Evolutionary conservation across 2,113 vertebrate genomes (phyloP).

Genomic region (Melanerpes formicivorus): DNA sequence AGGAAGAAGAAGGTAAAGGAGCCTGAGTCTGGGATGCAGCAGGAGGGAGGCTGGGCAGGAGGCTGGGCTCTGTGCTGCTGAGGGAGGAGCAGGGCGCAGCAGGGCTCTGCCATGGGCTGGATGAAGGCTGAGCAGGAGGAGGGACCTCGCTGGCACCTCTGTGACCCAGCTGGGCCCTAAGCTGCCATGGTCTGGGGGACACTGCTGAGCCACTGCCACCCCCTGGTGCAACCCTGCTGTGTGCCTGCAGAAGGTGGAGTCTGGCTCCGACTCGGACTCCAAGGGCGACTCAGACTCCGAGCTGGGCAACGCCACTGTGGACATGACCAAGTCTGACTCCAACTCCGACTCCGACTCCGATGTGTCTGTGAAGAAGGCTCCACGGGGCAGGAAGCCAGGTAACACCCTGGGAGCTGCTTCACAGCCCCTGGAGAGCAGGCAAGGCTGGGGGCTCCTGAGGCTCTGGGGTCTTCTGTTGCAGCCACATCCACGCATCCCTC

Average conservation of each 20-base stretch:
- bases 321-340: conserved; percentile 74
- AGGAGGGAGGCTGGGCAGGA: background rate
- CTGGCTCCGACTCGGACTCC: conserved; percentile 84
- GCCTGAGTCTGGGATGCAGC: background rate
- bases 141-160: accelerated
- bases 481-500: background rate
- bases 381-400: conserved; percentile 89
- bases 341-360: conserved; percentile 85
- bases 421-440: background rate
- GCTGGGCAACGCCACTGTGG: conserved; percentile 42
- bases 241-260: conserved; percentile 80
- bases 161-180: accelerated
- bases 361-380: conserved; percentile 84
- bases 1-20: conserved; percentile 79
- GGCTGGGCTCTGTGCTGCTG: background rate
- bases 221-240: accelerated
- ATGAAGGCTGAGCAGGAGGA: background rate
- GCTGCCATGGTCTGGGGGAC: background rate
- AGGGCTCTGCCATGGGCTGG: background rate
- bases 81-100: background rate
- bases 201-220: background rate
- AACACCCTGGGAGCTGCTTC: background rate
- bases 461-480: background rate
- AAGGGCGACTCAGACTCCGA: conserved; percentile 81
- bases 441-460: background rate